Percentiles rank a stretch among this genome's conserved stretches.
phyloP scores from a whole-genome alignment of 2,888 invertebrate species.

The Mystacides longicornis region DNA sequence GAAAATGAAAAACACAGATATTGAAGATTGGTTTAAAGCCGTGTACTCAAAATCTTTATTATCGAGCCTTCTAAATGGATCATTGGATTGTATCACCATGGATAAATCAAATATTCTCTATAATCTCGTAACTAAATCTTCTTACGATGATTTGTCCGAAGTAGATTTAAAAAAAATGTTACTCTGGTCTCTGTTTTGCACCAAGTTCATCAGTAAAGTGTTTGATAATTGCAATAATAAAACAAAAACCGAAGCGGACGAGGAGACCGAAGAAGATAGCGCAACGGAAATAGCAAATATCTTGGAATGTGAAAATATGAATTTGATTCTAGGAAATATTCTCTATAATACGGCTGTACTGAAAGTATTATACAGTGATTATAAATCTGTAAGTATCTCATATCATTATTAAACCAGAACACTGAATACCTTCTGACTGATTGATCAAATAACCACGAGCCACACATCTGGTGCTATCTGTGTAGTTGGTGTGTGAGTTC shows the following conservation, averaged over 20 bases:
- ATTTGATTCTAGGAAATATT: slow-evolving; percentile 31
- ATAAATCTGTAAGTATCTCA: slow-evolving; percentile 36
- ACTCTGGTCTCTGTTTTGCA: slow-evolving; percentile 33
- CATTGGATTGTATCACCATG: slow-evolving; percentile 27
- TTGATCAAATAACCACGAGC: too few species aligned
- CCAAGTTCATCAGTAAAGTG: slow-evolving; percentile 27
- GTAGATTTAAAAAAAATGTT: slow-evolving; percentile 30
- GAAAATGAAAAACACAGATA: slow-evolving; percentile 25
- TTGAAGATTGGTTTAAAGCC: slow-evolving; percentile 30
- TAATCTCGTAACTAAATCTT: slow-evolving; percentile 26
- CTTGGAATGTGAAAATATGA: slow-evolving; percentile 29
- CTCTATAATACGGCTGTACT: slow-evolving; percentile 35
- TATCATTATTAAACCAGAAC: too few species aligned
- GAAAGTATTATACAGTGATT: slow-evolving; percentile 35
- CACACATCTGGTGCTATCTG: too few species aligned
- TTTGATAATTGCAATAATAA: slow-evolving; percentile 18
- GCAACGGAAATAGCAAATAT: too few species aligned
- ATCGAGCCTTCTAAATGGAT: slow-evolving; percentile 33
- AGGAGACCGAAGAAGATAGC: slow-evolving; percentile 27
- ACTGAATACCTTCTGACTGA: too few species aligned
- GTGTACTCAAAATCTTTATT: slow-evolving; percentile 31
- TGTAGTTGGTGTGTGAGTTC: too few species aligned
- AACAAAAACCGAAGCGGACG: slow-evolving; percentile 25
- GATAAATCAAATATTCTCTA: slow-evolving; percentile 8
- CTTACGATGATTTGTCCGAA: slow-evolving; percentile 27